Evolutionary conservation across 64 coral and sea anemone species (phyloP), one percentile per base, ranked within the genome.

Genomic region (Stichodactyla helianthus): DNA sequence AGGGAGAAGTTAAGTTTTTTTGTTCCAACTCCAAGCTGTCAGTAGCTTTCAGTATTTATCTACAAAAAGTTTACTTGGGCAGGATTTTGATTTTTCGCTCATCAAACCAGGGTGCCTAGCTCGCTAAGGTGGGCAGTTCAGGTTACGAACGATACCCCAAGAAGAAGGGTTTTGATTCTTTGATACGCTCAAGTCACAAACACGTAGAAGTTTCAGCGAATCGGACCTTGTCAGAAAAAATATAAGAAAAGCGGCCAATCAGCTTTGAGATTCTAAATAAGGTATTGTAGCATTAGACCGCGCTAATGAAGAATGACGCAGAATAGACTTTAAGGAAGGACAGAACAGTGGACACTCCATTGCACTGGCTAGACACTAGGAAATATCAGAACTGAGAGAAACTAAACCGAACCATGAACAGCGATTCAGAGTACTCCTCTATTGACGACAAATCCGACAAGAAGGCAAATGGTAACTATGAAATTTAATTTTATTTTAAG

Each of bases 1-100:
- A 96, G 20, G 50, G 10, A 26, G 65, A 90, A 96, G 94, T 96
- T 96, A 96, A 96, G 91, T 96, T 85, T 85, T 9, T 51, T 92
- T 71, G 88, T 83, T 74, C 22, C n/a, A 23, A 74, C 26, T 74
- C 0, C 68, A 74, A 23, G 12, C 11, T 74, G 68, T 74, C 68
- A 74, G 8, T 74, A 35, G 14, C 22, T 8, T 74, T 74, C 65
- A 26, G 7, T 23, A 26, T 23, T 71, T n/a, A 26, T 11, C 5
- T 13, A 28, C 12, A 0, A 28, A 74, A 27, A 31, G 5, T 20
- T 11, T 74, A n/a, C 55, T 89, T 65, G 27, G 53, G 63, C 11
- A 22, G 26, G 10, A 52, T 44, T 35, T 44, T 44, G 35, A 44
- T 44, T 1, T 44, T 44, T 44, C 35, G 35, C 35, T 44, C 35